Evolutionary conservation across 2,888 invertebrate species (phyloP), one percentile per base, ranked within the genome.

Genomic region (Drosophila macrospina): DNA sequence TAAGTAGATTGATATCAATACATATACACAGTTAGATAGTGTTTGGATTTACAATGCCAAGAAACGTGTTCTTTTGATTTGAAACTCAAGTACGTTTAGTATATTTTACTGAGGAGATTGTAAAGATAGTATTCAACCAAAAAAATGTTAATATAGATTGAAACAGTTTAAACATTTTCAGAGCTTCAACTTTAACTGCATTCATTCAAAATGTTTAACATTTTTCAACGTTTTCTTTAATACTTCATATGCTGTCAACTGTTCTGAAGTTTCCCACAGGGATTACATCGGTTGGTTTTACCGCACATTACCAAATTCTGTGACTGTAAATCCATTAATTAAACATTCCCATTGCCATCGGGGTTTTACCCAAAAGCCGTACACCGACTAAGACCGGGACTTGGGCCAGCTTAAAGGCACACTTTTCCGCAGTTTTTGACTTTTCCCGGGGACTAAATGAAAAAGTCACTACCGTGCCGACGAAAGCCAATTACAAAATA

Each of bases 401-500:
- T 56, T 42, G 32, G 44, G 13, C 32, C 61, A 54, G 78, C 54
- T 78, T 63, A 74, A 55, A 52, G 74, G 60, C 75, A 70, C 75
- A 64, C 70, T 75, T 73, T 47, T 16, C 45, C 39, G 15, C 13
- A 11, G 20, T 57, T 44, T 50, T 41, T 52, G 45, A 47, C 54
- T 52, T 42, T 42, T 36, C n/a, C 24, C 51, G 10, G 8, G 8
- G 5, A 44, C 56, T 37, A 28, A 56, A 24, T 24, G 36, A 28
- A 51, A 47, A 57, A 69, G 57, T 74, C 44, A 78, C 68, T 69
- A 69, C 72, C 60, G 76, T 76, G 76, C 55, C 71, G 71, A 20
- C 48, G 39, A 48, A 78, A 75, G 78, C 80, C 80, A 84, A 88
- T 86, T 88, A 84, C 42, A 86, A 67, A 84, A 84, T 84, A 86